Percentiles rank a stretch among this genome's conserved stretches.
Evolutionary conservation across 1,140 invertebrate species (phyloP).

Genomic region (Drosophila varians): DNA sequence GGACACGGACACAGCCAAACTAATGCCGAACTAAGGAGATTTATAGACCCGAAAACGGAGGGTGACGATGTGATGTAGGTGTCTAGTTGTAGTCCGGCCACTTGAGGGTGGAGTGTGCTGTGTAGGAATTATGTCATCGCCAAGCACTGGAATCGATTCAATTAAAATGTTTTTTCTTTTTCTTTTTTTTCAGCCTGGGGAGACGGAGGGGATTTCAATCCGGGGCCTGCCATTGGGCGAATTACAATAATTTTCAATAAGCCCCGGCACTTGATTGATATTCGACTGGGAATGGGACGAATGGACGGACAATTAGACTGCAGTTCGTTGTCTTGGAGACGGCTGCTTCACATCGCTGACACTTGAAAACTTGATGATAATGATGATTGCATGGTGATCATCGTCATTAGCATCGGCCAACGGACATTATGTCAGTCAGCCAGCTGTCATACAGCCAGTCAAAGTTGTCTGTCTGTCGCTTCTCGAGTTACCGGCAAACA

Average conservation of each 20-base stretch:
- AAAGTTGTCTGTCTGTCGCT: constrained; percentile 40
- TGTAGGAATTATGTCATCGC: constrained; percentile 69
- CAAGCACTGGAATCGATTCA: constrained; percentile 55
- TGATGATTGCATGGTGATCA: constrained; percentile 42
- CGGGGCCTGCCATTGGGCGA: constrained; percentile 40
- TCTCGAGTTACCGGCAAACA: constrained; percentile 58
- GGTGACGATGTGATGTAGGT: constrained; percentile 33
- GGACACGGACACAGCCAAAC: too few relatives aligned
- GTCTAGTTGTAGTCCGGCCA: constrained; percentile 33
- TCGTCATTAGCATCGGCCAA: constrained; percentile 56
- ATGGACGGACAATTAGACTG: constrained; percentile 35
- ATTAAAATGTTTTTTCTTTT: constrained; percentile 61
- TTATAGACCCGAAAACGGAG: constrained; percentile 26
- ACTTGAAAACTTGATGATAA: constrained; percentile 51
- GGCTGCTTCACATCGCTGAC: too few relatives aligned
- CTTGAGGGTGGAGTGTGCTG: constrained; percentile 47
- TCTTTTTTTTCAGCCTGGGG: constrained; percentile 9
- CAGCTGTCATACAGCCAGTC: constrained; percentile 65
- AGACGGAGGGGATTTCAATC: constrained; percentile 46
- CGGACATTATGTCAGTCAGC: constrained; percentile 77
- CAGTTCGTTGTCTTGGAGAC: constrained; percentile 20
- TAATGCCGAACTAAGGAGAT: constrained; percentile 43
- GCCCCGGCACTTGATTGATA: constrained; percentile 32
- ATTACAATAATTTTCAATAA: constrained; percentile 71
- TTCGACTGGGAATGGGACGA: constrained; percentile 7